These are phyloP conservation scores for Heliocidaris tuberculata DNA, from an alignment of 35 echinoderm and acorn worm genomes.

Conservation along the genomic window DNA sequence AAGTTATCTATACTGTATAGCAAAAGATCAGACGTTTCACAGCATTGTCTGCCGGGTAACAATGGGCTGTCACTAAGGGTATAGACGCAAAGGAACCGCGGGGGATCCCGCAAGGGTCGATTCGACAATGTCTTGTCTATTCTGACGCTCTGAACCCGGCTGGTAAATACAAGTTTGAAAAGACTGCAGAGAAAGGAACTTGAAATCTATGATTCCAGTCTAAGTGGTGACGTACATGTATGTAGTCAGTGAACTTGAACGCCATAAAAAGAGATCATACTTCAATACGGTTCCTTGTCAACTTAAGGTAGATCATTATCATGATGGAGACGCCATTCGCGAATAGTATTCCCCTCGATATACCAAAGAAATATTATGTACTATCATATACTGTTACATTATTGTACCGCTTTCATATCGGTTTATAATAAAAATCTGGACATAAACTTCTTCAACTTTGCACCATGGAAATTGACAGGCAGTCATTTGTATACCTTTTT, in stretches of 20 bases:
- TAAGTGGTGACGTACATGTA: background rate
- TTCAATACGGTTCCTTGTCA: background rate
- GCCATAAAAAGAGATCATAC: background rate
- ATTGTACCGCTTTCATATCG: too few relatives aligned
- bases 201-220: background rate
- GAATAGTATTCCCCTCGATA: too few relatives aligned
- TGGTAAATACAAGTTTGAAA: background rate
- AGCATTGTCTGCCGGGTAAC: background rate
- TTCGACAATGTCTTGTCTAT: background rate
- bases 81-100: background rate
- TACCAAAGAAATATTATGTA: too few relatives aligned
- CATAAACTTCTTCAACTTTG: background rate
- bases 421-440: background rate
- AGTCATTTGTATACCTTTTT: too few relatives aligned
- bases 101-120: background rate
- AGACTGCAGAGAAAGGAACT: background rate
- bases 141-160: background rate
- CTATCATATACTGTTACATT: too few relatives aligned
- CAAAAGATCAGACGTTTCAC: background rate
- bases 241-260: background rate
- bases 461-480: background rate
- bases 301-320: background rate
- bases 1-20: background rate
- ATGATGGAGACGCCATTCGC: background rate
- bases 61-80: background rate